Conservation (phyloP, 2,113 vertebrate species). For the Peromyscus polionotus region DNA sequence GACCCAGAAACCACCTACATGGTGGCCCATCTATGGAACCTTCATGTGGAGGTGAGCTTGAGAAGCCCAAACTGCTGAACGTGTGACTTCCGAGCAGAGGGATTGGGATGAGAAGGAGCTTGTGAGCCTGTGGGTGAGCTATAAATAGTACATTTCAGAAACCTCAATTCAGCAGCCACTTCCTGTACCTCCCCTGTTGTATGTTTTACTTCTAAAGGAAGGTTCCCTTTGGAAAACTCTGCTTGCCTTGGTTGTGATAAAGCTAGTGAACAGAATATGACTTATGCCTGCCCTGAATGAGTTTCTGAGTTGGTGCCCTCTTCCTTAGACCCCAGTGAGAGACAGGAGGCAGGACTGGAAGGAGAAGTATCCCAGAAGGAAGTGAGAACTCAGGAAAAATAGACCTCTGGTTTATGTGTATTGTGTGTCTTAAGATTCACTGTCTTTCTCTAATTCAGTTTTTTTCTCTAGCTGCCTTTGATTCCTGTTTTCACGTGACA, state of each 20-base stretch:
- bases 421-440: neutral
- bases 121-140: neutral
- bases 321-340: neutral
- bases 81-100: neutral
- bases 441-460: neutral
- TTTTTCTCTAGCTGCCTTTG: neutral
- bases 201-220: neutral
- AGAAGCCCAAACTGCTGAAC: fast-evolving
- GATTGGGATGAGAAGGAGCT: neutral
- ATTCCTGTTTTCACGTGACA: neutral
- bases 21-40: neutral
- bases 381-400: neutral
- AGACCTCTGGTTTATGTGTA: neutral
- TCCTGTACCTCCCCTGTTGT: neutral
- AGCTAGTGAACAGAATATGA: neutral
- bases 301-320: neutral
- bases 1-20: neutral
- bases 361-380: neutral
- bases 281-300: neutral
- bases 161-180: neutral
- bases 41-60: neutral
- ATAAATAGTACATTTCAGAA: neutral
- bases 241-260: neutral
- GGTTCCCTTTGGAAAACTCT: neutral
- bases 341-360: neutral